Evolutionary conservation across 2,888 invertebrate species (phyloP), one percentile per base, ranked within the genome.

Genomic region (Ferdinandea cuprea): DNA sequence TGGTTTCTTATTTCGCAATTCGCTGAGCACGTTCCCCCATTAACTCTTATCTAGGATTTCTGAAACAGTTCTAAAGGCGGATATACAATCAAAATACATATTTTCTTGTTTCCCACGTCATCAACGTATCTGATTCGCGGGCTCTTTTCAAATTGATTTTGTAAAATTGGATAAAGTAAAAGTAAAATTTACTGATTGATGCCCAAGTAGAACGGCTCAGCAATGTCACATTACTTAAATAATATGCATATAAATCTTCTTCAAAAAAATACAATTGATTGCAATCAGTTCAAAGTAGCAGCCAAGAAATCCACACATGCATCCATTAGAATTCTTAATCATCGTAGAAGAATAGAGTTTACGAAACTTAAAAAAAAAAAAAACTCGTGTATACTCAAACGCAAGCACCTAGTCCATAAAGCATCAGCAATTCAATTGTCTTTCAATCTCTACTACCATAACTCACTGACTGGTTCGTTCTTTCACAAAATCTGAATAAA

Each of bases 401-500:
- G 13, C 17, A 13, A 13, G 21, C n/a, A 5, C 19, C 13, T n/a
- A 9, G 2, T 8, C 44, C 32, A 73, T 65, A n/a, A n/a, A 21
- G 50, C 35, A 63, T 7, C 48, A 40, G 30, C 46, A 65, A 46
- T 54, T 56, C 44, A 63, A 13, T 8, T 30, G 48, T 66, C 32
- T 44, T 56, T n/a, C n/a, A n/a, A n/a, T n/a, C n/a, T 61, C 54
- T 59, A 28, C 52, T 35, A 35, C 46, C 66, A 76, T 42, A 52
- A 42, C 32, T 42, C 59, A 42, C 32, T 54, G 30, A 19, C 1
- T 19, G 28, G 40, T 35, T 65, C 59, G 37, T 54, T 58, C 56
- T 13, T 52, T 50, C 74, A 58, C 28, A 50, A 35, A 69, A 44
- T 71, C 46, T 59, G 69, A 71, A 71, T 81, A 81, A 76, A 69